These are phyloP conservation scores for Antechinus stuartii DNA, from an alignment of 2,113 vertebrate genomes.

Conservation along the genomic window DNA sequence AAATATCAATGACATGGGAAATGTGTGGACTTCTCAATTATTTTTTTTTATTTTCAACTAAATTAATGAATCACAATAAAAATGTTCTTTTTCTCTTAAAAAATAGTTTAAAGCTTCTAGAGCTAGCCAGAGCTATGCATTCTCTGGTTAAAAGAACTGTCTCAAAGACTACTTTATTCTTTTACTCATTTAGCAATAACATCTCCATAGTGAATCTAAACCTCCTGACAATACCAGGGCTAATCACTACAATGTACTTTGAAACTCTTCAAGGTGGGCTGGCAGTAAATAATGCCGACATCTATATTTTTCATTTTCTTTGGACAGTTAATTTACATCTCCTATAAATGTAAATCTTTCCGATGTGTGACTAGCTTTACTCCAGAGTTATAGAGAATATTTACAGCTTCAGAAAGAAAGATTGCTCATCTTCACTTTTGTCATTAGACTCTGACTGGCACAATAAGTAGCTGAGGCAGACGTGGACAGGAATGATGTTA, in stretches of 20 bases:
- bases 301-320: slow-evolving; percentile 56
- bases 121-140: neutral
- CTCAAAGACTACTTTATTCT: slow-evolving; percentile 4
- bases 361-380: slow-evolving; percentile 58
- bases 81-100: too few relatives aligned
- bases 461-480: neutral
- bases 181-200: slow-evolving; percentile 29
- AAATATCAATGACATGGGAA: too few relatives aligned
- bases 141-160: neutral
- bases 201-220: slow-evolving; percentile 36
- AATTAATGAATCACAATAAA: too few relatives aligned
- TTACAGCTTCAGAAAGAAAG: slow-evolving; percentile 44
- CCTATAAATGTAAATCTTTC: slow-evolving; percentile 56
- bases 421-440: slow-evolving; percentile 52
- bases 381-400: slow-evolving; percentile 29
- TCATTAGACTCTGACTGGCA: neutral
- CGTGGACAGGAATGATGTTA: neutral
- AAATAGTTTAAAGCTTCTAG: neutral
- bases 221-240: neutral
- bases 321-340: slow-evolving; percentile 70
- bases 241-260: slow-evolving; percentile 10
- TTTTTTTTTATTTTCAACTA: too few relatives aligned
- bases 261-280: slow-evolving; percentile 47
- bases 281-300: slow-evolving; percentile 66
- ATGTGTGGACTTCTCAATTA: too few relatives aligned